Evolutionary conservation across 2,888 invertebrate genomes (phyloP).

Genomic region (Bruchidius siliquastri): DNA sequence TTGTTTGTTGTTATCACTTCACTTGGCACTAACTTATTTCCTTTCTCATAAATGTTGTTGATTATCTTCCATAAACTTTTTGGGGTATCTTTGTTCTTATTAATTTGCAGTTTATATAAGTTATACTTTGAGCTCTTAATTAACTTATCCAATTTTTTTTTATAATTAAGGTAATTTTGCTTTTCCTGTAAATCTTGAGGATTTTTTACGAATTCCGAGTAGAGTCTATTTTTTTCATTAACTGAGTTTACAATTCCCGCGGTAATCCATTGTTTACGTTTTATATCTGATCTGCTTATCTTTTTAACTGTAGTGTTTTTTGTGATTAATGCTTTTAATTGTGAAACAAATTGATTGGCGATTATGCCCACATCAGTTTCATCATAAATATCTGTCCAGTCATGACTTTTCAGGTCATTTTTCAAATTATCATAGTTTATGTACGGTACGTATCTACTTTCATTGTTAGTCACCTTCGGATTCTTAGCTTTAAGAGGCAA

Average conservation of each 20-base stretch:
- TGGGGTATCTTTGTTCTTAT: not conserved
- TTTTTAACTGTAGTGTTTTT: conserved; percentile 3
- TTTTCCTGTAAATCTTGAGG: too few species aligned
- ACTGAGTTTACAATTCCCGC: not conserved
- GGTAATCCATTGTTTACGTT: conserved; percentile 5
- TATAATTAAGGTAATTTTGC: conserved; percentile 2
- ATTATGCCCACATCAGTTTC: not conserved
- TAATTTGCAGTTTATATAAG: conserved; percentile 1
- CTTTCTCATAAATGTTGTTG: not conserved
- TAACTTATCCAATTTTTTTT: not conserved
- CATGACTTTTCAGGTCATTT: conserved; percentile 1
- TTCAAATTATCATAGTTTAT: conserved; percentile 3
- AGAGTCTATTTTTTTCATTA: conserved; percentile 3
- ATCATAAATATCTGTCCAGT: conserved; percentile 1
- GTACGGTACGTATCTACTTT: not conserved
- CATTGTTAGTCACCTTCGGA: not conserved
- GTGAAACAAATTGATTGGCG: too few species aligned
- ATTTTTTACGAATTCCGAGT: conserved; percentile 1
- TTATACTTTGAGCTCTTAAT: conserved; percentile 3
- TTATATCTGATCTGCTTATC: not conserved
- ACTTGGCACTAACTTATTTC: too few species aligned
- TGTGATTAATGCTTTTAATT: too few species aligned
- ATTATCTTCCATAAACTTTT: conserved; percentile 7
- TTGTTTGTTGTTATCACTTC: too few species aligned
- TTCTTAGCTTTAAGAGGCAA: not conserved